phyloP scores from a whole-genome alignment of 2,888 invertebrate species.

The Bursaphelenchus okinawaensis region DNA sequence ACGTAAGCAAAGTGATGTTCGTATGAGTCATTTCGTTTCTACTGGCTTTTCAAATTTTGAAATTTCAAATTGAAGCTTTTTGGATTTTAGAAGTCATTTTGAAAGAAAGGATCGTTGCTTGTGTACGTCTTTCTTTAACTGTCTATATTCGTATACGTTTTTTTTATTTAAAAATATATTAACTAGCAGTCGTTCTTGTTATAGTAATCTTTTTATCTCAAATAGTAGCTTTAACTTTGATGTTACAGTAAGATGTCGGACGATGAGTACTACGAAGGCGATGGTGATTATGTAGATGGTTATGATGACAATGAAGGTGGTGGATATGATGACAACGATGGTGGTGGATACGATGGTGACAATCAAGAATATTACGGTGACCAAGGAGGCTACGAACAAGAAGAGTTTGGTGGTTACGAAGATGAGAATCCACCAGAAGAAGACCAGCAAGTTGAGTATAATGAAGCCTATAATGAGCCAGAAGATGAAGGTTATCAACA shows the following conservation, averaged over 20 bases:
- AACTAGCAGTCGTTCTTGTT: constrained; percentile 15
- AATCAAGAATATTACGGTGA: constrained; percentile 24
- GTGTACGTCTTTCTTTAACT: no score
- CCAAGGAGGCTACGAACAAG: constrained; percentile 15
- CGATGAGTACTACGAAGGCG: constrained; percentile 23
- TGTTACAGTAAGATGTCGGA: constrained; percentile 21
- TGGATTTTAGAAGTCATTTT: no score
- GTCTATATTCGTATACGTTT: background rate
- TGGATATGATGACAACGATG: constrained; percentile 13
- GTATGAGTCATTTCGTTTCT: no score
- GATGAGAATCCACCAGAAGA: constrained; percentile 18
- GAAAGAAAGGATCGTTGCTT: no score
- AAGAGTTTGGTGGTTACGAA: constrained; percentile 14
- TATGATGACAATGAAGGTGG: constrained; percentile 13
- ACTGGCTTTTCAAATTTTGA: no score
- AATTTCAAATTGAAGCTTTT: no score
- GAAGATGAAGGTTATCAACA: constrained; percentile 6
- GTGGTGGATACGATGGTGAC: constrained; percentile 13
- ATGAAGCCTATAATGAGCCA: constrained; percentile 12
- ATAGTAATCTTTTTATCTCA: constrained; percentile 18
- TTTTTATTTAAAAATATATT: background rate
- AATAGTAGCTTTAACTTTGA: no score
- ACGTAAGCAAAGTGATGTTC: no score
- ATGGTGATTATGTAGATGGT: constrained; percentile 13
- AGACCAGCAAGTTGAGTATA: constrained; percentile 11